Evolutionary conservation across 2,797 vertebrate genomes (phyloP).

Genomic region (Typhlichthys subterraneus): DNA sequence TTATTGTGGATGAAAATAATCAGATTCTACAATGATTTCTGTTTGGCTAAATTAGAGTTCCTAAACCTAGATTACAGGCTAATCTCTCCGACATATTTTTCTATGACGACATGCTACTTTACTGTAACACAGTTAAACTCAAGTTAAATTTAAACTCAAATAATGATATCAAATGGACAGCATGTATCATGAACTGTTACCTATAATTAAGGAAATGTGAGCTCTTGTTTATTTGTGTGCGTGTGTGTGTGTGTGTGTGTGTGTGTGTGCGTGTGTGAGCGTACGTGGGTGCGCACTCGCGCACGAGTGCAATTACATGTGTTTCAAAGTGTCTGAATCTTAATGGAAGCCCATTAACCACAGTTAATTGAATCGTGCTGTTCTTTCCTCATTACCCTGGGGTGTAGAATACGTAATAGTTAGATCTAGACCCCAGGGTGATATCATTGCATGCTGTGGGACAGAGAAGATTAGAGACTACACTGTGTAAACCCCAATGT

Average conservation of each 20-base stretch:
- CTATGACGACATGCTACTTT: conserved; percentile 37
- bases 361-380: conserved; percentile 69
- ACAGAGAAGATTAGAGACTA: conserved; percentile 24
- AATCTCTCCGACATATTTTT: conserved; percentile 18
- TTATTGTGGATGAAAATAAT: too few relatives aligned
- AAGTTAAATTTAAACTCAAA: conserved; percentile 50
- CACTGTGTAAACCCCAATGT: conserved; percentile 12
- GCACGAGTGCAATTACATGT: not conserved
- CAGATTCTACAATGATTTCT: too few relatives aligned
- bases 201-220: conserved; percentile 42
- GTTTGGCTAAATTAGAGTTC: too few relatives aligned
- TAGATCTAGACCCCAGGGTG: conserved; percentile 44
- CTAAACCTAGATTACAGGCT: not conserved
- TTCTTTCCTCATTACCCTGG: conserved; percentile 40
- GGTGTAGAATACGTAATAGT: conserved; percentile 42
- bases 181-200: conserved; percentile 45
- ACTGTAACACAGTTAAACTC: conserved; percentile 55
- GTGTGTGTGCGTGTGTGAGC: not conserved
- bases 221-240: not conserved
- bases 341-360: conserved; percentile 64
- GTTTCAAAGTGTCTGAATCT: conserved; percentile 52
- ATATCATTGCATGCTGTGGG: conserved; percentile 29
- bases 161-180: conserved; percentile 46
- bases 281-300: not conserved
- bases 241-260: not conserved